phyloP scores from a whole-genome alignment of 2,888 invertebrate species.

The Heliconius aoede region DNA sequence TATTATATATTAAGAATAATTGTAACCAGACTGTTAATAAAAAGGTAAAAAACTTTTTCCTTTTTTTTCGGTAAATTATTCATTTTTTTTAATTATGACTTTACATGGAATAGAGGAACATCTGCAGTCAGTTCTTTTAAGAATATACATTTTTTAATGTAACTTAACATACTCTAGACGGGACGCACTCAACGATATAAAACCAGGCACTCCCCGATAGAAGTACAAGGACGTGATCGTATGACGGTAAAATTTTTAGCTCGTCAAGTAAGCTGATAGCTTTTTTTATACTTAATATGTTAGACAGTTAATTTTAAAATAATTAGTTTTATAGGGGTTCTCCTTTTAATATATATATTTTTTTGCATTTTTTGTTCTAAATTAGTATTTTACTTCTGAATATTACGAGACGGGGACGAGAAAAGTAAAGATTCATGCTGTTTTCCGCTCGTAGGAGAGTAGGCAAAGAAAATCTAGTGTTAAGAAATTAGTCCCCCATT shows the following conservation, averaged over 20 bases:
- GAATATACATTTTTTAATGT: not conserved
- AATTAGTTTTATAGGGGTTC: not conserved
- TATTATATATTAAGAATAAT: constrained; percentile 40
- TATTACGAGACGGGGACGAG: too few relatives aligned
- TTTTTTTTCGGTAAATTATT: not conserved
- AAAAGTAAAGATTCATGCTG: too few relatives aligned
- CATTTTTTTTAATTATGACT: not conserved
- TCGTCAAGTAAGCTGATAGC: constrained; percentile 2
- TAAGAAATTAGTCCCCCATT: not conserved
- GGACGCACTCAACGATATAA: not conserved
- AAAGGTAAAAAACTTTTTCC: constrained; percentile 12
- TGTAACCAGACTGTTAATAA: constrained; percentile 42
- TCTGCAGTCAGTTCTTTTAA: not conserved
- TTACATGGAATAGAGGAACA: not conserved
- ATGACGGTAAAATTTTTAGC: constrained; percentile 18
- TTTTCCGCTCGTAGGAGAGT: not conserved
- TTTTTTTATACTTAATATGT: constrained; percentile 11
- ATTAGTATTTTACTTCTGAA: too few relatives aligned
- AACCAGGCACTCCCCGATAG: constrained; percentile 20
- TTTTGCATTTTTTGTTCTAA: too few relatives aligned
- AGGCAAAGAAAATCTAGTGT: not conserved
- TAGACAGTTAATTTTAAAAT: constrained; percentile 7
- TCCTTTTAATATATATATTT: not conserved
- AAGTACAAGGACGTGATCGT: constrained; percentile 33
- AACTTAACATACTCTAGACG: not conserved